phyloP scores from a whole-genome alignment of 1,140 invertebrate species.

The Lasaia peninsularis region DNA sequence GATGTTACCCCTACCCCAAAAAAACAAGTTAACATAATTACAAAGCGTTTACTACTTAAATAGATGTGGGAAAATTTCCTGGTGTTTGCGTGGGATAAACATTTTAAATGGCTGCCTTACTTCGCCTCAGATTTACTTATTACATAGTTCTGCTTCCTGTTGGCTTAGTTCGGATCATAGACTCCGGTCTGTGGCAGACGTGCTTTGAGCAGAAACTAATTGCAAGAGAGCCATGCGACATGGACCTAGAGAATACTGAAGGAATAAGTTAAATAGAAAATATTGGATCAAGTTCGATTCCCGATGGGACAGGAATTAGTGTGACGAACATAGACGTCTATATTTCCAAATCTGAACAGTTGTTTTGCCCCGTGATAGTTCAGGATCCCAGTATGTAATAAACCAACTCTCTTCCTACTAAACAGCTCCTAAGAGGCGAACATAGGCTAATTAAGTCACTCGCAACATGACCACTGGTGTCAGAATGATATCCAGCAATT shows the following conservation, averaged over 20 bases:
- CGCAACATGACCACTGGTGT: too few relatives aligned
- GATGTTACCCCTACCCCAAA: too few relatives aligned
- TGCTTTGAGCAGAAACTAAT: constrained; percentile 73
- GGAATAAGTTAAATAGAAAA: constrained; percentile 14
- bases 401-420: too few relatives aligned
- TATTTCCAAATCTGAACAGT: too few relatives aligned
- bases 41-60: background rate
- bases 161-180: constrained; percentile 65
- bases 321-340: too few relatives aligned
- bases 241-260: constrained; percentile 35
- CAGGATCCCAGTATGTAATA: too few relatives aligned
- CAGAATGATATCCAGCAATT: too few relatives aligned
- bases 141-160: constrained; percentile 49
- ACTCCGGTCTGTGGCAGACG: constrained; percentile 63
- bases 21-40: background rate
- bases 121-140: constrained; percentile 45
- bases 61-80: constrained; percentile 6
- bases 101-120: constrained; percentile 38
- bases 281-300: too few relatives aligned
- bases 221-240: constrained; percentile 65
- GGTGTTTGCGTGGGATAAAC: constrained; percentile 24
- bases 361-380: too few relatives aligned
- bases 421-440: too few relatives aligned
- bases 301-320: too few relatives aligned
- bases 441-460: too few relatives aligned